Percentiles rank a stretch among this genome's conserved stretches.
Evolutionary conservation across 2,113 vertebrate genomes (phyloP).

Genomic region (Pardalotus punctatus): DNA sequence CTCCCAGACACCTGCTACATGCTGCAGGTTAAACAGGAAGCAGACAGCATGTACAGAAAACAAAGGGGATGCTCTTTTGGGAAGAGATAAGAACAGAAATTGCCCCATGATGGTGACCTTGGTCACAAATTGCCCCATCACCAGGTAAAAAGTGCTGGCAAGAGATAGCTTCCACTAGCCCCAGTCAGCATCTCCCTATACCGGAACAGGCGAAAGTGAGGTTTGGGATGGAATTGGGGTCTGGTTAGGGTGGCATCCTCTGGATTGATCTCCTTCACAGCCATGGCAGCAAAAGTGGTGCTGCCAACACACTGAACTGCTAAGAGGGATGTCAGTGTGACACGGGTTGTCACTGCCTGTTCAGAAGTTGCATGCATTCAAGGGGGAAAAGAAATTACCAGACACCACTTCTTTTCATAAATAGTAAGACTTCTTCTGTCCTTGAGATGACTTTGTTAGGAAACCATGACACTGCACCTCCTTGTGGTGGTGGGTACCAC

Average conservation of each 20-base stretch:
- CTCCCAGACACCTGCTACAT: not conserved
- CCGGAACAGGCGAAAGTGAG: not conserved
- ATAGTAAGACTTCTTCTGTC: not conserved
- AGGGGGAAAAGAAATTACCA: not conserved
- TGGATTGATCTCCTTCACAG: fast-evolving
- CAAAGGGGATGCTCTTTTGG: not conserved
- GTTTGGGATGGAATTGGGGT: not conserved
- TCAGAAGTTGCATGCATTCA: not conserved
- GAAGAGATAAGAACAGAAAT: not conserved
- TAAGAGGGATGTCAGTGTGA: not conserved
- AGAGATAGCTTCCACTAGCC: not conserved
- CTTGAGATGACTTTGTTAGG: not conserved
- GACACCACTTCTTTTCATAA: not conserved
- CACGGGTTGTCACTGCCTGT: fast-evolving
- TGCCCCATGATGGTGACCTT: not conserved
- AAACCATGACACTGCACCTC: not conserved
- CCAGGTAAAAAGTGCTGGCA: not conserved
- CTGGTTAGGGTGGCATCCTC: not conserved
- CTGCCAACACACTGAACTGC: not conserved
- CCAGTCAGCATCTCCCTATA: not conserved
- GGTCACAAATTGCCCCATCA: not conserved
- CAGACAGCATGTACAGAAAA: not conserved
- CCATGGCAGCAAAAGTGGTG: not conserved
- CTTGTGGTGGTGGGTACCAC: fast-evolving
- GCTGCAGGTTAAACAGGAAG: not conserved